Base-by-base conservation (phyloP, 2,113 vertebrate genomes). In the Kryptolebias marmoratus region DNA sequence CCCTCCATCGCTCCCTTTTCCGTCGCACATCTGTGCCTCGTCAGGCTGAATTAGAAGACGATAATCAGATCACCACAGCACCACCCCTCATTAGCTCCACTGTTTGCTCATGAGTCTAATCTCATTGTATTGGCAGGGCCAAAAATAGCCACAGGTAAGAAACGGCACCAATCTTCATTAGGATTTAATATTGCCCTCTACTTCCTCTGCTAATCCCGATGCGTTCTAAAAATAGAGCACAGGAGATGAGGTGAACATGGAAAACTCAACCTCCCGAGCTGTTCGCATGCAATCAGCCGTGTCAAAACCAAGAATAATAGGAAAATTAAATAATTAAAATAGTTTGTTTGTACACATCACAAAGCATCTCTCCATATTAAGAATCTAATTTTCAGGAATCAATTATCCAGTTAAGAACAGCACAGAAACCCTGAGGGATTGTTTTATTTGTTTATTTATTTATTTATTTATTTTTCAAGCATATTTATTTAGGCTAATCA, bases 61-160 rank as follows among this genome's bases (percentile, higher is more conserved):
- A 74, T 89, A 85, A 89, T 86, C 76, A 32, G 80, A 90, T 90
- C 75, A 68, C 56, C 7, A n/a, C 64, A 59, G 52, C 74, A 49
- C 57, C 67, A 53, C 73, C 53, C 77, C 67, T 79, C 59, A 68
- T 77, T 81, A 72, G 81, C 66, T 72, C 58, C 73, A 69, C 54
- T 15, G 47, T 53, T 56, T 83, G 68, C 73, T 50, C 10, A 77
- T 85, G 64, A 86, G 69, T 45, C 63, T 55, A 53, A 62, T 50
- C 61, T 80, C 32, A 61, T 59, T 64, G 56, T 69, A 63, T 59
- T 64, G 32, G 58, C 72, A 63, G 62, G 68, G 65, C 53, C 63
- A 71, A 66, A 77, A 60, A 68, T 56, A 63, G 73, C 64, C 57
- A 44, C 71, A 61, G 36, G 69, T 18, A 47, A 55, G 67, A 69